Percentiles rank a stretch among this genome's conserved stretches.
Conservation (phyloP, 1,140 invertebrate species). For the Himalopsyche phryganea region DNA sequence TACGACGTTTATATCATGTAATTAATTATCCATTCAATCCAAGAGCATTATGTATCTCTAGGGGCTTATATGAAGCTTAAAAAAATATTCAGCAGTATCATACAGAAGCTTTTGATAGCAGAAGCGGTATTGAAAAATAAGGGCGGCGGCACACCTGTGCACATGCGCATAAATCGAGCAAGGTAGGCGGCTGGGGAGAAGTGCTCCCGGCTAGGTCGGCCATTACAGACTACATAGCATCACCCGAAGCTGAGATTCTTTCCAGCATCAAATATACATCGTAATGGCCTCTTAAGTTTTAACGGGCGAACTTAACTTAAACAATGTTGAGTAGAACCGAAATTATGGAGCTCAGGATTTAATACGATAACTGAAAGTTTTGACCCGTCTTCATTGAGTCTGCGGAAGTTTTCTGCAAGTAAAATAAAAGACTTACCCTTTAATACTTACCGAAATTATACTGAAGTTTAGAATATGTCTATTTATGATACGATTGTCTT, state of each 20-base stretch:
- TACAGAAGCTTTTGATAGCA: background rate
- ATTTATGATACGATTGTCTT: no score
- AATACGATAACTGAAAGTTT: background rate
- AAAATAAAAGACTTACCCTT: no score
- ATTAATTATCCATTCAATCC: background rate
- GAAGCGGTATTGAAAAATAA: background rate
- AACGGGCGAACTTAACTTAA: constrained; percentile 15
- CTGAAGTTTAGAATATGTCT: no score
- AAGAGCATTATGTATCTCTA: background rate
- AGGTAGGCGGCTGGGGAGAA: no score
- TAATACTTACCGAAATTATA: no score
- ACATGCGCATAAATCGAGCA: background rate
- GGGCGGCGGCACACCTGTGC: background rate
- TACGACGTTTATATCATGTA: no score
- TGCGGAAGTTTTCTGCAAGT: background rate
- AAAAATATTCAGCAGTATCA: background rate
- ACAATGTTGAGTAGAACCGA: background rate
- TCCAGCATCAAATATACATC: constrained; percentile 34
- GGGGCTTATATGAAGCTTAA: background rate
- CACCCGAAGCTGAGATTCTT: constrained; percentile 22
- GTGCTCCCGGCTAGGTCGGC: background rate
- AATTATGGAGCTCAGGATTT: background rate
- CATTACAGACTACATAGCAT: background rate
- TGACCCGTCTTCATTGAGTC: background rate
- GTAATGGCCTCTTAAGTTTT: constrained; percentile 30